A percentile compares a stretch with the other conserved stretches of the same genome.
phyloP scores from a whole-genome alignment of 1,140 invertebrate genomes.

The Trypoxylus dichotomus region DNA sequence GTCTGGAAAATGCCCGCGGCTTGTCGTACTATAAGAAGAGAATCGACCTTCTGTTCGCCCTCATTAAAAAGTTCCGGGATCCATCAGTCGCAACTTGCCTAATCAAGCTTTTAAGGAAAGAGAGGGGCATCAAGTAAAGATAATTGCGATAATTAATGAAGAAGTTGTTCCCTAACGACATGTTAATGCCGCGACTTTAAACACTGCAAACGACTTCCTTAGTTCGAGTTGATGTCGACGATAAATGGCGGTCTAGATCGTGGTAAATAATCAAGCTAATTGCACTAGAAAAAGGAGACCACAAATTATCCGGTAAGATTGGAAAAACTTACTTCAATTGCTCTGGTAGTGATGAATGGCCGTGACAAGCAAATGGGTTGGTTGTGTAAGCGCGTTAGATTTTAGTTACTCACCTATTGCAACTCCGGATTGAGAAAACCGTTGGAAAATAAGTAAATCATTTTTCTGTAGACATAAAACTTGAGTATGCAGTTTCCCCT shows the following conservation, averaged over 20 bases:
- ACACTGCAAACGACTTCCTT: constrained; percentile 18
- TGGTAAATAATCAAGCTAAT: constrained; percentile 6
- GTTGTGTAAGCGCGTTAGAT: too few relatives aligned
- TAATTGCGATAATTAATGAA: constrained; percentile 32
- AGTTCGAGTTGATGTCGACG: background rate
- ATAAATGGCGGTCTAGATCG: constrained; percentile 7
- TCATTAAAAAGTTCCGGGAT: constrained; percentile 27
- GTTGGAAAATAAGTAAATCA: too few relatives aligned
- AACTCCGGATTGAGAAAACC: too few relatives aligned
- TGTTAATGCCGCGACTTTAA: constrained; percentile 31
- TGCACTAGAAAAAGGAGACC: background rate
- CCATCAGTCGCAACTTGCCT: constrained; percentile 22
- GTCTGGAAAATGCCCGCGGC: background rate
- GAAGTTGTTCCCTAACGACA: constrained; percentile 32
- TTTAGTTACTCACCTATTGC: too few relatives aligned
- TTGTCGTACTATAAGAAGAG: background rate
- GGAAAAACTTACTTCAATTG: background rate
- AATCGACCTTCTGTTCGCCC: background rate
- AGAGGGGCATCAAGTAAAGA: constrained; percentile 12
- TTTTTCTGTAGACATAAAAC: too few relatives aligned
- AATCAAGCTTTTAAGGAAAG: constrained; percentile 13
- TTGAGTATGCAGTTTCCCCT: too few relatives aligned
- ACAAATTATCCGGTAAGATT: background rate
- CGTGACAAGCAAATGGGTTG: background rate
- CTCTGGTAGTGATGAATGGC: background rate